Percentiles rank a stretch among this genome's conserved stretches.
phyloP scores from a whole-genome alignment of 2,797 vertebrate genomes.

The Pipistrellus kuhlii region DNA sequence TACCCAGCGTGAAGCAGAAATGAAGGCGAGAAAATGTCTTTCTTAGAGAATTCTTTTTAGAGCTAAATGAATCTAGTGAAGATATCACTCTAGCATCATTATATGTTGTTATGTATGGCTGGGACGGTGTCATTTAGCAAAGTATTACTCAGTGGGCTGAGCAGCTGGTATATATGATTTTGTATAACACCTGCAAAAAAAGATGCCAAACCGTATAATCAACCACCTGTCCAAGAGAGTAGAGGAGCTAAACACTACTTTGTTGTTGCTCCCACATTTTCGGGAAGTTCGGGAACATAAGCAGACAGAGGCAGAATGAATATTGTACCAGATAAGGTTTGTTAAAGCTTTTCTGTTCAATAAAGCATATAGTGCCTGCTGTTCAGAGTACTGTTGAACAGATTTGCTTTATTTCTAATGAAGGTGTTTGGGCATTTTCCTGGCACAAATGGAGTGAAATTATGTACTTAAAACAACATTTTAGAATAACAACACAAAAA shows the following conservation, averaged over 20 bases:
- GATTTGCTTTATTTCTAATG: constrained; percentile 88
- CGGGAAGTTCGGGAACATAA: constrained; percentile 80
- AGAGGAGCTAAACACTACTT: constrained; percentile 82
- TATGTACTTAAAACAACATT: constrained; percentile 86
- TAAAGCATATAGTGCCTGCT: constrained; percentile 89
- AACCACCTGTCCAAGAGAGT: constrained; percentile 87
- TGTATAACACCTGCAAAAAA: constrained; percentile 89
- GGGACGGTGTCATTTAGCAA: constrained; percentile 86
- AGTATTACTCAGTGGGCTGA: constrained; percentile 85
- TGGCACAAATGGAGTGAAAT: constrained; percentile 87
- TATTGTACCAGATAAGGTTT: constrained; percentile 84
- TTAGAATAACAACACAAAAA: constrained; percentile 79
- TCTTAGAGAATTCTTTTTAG: constrained; percentile 81
- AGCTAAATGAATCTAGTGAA: constrained; percentile 80
- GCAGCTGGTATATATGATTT: constrained; percentile 88
- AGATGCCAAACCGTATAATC: constrained; percentile 87
- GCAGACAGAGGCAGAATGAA: constrained; percentile 81
- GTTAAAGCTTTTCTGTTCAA: constrained; percentile 88
- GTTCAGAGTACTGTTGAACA: constrained; percentile 85
- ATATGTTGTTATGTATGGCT: constrained; percentile 83
- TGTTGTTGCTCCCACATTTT: constrained; percentile 84
- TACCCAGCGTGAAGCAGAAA: constrained; percentile 78
- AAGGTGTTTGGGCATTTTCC: constrained; percentile 88
- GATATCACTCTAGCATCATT: constrained; percentile 82
- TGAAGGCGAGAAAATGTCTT: constrained; percentile 74